Evolutionary conservation across 2,797 vertebrate genomes (phyloP), one percentile per base, ranked within the genome.

Genomic region (Huso huso): DNA sequence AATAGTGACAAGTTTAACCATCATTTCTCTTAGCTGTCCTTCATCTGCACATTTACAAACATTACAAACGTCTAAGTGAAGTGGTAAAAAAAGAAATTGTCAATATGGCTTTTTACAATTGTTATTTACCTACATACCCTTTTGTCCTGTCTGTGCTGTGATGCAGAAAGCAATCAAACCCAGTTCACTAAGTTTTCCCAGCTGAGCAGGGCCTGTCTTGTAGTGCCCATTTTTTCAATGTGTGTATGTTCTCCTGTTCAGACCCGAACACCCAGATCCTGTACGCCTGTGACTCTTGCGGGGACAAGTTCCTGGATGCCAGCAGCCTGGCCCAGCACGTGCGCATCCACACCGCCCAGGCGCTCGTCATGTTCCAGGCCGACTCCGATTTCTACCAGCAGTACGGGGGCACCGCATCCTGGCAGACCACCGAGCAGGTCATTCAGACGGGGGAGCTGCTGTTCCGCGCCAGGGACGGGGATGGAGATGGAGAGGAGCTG

Each of bases 191-290:
- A 37, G 23, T 3, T 37, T 37, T 37, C 4, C 23, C 23, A 2
- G 23, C 23, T 37, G 4, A 37, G 23, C 23, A 37, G 23, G 23
- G 23, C 23, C 23, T 37, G 23, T 37, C 23, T 37, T 37, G 23
- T 37, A 37, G 23, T 37, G 23, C 23, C 49, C 66, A 6, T 48
- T 49, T 63, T 15, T 53, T 48, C 49, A 8, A 37, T 55, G 11
- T 62, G 0, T 70, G 11, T 57, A 37, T 37, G 2, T 37, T 37
- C 23, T 37, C 75, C 6, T 61, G 66, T 48, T 8, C 86, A 99
- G 96, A 99, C 76, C 96, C 96, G 73, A 95, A 97, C 86, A 97
- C 96, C 0, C 95, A 97, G 79, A 99, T 99, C 80, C 83, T 99
- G 15, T 98, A 97, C 0, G 96, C 94, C 18, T 99, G 96, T 6